These are phyloP conservation scores for Lasiurus cinereus DNA, from an alignment of 2,113 vertebrate species.

Conservation along the genomic window DNA sequence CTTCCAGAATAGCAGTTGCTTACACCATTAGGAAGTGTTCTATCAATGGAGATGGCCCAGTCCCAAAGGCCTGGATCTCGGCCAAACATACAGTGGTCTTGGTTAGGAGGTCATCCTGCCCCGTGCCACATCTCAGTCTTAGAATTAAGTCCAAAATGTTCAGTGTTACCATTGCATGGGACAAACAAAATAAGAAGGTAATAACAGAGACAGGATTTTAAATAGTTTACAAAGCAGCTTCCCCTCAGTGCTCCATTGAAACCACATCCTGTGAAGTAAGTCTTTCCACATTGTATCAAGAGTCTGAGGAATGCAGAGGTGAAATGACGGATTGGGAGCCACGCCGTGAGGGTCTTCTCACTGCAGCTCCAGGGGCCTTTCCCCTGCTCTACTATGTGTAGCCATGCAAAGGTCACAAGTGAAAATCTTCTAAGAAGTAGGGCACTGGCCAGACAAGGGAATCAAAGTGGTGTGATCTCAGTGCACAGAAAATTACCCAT, in stretches of 20 bases:
- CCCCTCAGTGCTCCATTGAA: not conserved
- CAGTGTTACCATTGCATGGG: not conserved
- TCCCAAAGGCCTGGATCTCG: not conserved
- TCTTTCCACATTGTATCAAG: not conserved
- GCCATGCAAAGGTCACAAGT: not conserved
- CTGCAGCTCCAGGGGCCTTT: not conserved
- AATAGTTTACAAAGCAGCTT: conserved; percentile 32
- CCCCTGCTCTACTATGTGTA: not conserved
- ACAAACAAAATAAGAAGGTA: not conserved
- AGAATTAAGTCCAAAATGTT: conserved; percentile 19
- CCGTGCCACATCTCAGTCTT: not conserved
- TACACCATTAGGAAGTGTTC: not conserved
- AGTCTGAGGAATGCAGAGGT: not conserved
- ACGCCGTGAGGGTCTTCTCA: not conserved
- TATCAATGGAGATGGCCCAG: not conserved
- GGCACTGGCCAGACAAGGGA: not conserved
- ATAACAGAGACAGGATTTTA: not conserved
- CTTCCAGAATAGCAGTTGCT: not conserved
- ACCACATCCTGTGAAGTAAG: not conserved
- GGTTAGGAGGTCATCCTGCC: not conserved
- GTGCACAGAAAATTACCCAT: not conserved
- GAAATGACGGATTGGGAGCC: not conserved
- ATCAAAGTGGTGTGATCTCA: not conserved
- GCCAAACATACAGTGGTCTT: not conserved
- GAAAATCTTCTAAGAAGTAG: not conserved